phyloP scores from a whole-genome alignment of 2,113 vertebrate genomes.

The Malurus melanocephalus region DNA sequence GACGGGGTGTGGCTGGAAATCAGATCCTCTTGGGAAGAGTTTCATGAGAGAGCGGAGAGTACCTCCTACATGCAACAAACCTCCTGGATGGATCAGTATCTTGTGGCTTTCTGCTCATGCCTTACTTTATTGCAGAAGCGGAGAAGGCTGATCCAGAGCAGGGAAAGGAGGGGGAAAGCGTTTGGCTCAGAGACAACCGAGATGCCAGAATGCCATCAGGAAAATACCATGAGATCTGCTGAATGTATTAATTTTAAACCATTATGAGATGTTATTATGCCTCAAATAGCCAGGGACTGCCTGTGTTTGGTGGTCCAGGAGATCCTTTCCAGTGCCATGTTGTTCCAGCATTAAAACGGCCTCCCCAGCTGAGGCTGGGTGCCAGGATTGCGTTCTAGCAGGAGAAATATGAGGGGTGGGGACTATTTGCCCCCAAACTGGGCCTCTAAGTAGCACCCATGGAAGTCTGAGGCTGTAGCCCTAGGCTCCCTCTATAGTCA shows the following conservation, averaged over 20 bases:
- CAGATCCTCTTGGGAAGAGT: conserved; percentile 68
- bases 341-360: background rate
- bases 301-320: background rate
- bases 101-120: conserved; percentile 67
- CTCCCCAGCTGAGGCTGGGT: background rate
- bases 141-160: conserved; percentile 22
- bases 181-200: conserved; percentile 9
- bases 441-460: background rate
- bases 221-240: conserved; percentile 16
- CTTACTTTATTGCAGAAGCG: conserved; percentile 53
- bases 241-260: background rate
- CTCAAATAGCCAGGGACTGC: background rate
- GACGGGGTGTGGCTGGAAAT: conserved; percentile 66
- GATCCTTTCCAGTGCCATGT: background rate
- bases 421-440: background rate
- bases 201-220: conserved; percentile 31
- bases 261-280: background rate
- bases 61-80: conserved; percentile 64
- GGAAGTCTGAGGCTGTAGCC: conserved; percentile 50
- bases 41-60: conserved; percentile 62
- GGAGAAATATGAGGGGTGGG: background rate
- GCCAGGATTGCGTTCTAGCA: background rate
- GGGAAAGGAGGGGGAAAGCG: background rate
- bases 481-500: conserved; percentile 65
- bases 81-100: conserved; percentile 62